Evolutionary conservation across 2,797 vertebrate species (phyloP), one percentile per base, ranked within the genome.

Genomic region (Poeciliopsis paucimaculata): DNA sequence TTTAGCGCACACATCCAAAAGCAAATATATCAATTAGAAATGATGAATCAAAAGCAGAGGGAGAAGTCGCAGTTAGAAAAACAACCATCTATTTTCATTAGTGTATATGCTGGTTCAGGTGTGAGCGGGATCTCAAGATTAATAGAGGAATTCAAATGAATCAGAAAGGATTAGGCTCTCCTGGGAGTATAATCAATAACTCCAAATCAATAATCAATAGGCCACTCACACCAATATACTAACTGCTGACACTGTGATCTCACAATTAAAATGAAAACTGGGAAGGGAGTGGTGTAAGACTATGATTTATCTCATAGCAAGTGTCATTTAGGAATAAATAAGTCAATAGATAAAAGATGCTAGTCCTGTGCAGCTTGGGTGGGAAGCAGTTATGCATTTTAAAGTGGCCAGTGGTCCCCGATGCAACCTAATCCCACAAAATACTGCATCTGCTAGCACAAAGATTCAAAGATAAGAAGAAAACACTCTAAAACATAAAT

Each of bases 121-220:
- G 92, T 86, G 91, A 93, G 94, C 88, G 95, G 94, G 94, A 95
- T 95, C 92, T 94, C 91, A 96, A 95, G 95, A 96, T 96, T 93
- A 96, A 96, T 96, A 96, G 95, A 95, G 95, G 95, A 95, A 96
- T 96, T 96, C 95, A 96, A 95, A 96, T 96, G 95, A 96, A 96
- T 96, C 95, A 96, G 93, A 96, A 96, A 94, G 95, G 95, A 96
- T 96, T 96, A 96, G 94, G 90, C 91, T 94, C 95, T 88, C 92
- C 93, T 89, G 93, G 94, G 95, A 92, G 83, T 92, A 86, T 91
- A 89, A 95, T 96, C 95, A 91, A 96, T 96, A 89, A 79, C 90
- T 81, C 88, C 93, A 96, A 96, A 96, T 96, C 96, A 96, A 96
- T 96, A 96, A 96, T 96, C 96, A 96, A 96, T 96, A 96, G 96